These are phyloP conservation scores for Thryonomys swinderianus DNA, from an alignment of 2,113 vertebrate genomes.

Conservation along the genomic window DNA sequence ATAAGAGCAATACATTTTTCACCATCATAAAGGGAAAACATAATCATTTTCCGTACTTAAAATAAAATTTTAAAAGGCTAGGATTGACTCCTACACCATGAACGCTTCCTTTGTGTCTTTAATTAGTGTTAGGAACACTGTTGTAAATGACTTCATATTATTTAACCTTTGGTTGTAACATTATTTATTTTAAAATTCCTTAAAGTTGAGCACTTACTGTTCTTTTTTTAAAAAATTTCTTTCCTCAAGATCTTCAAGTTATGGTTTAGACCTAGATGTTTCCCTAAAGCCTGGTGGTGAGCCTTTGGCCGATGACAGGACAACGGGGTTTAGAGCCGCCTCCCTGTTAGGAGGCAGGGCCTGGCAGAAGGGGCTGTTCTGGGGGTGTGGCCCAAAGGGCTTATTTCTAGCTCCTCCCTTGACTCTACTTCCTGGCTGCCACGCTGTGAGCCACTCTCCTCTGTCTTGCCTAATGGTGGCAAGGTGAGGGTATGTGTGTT, in stretches of 20 bases:
- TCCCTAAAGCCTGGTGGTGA: not conserved
- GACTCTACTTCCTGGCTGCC: not conserved
- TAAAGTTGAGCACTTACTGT: not conserved
- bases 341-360: not conserved
- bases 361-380: not conserved
- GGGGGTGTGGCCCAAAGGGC: not conserved
- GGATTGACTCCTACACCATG: not conserved
- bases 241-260: not conserved
- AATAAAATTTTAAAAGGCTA: not conserved
- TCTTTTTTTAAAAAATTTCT: too few relatives aligned
- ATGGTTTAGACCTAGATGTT: not conserved
- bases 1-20: not conserved
- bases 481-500: not conserved
- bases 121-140: not conserved
- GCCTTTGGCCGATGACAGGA: not conserved
- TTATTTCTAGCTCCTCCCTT: not conserved
- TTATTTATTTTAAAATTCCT: not conserved
- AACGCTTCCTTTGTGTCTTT: not conserved
- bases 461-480: not conserved
- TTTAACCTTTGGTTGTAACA: not conserved
- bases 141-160: conserved; percentile 10
- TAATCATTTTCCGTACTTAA: not conserved
- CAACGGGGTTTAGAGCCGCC: not conserved
- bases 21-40: not conserved
- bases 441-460: not conserved